These are phyloP conservation scores for Buceros bicornis DNA, from an alignment of 2,797 vertebrate species.

Conservation along the genomic window DNA sequence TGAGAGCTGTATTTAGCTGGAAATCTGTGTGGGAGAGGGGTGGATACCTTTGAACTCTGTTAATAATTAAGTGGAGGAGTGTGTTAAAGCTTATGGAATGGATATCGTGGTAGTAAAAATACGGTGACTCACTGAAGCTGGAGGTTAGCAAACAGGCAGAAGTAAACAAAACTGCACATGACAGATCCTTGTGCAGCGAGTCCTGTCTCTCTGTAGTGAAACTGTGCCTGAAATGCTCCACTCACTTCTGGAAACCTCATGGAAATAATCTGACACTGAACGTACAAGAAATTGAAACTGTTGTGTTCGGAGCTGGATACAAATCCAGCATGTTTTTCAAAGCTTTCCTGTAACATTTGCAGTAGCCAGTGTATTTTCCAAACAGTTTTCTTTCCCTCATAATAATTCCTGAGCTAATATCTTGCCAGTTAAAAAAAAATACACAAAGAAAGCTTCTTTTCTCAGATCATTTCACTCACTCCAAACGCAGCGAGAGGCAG, in stretches of 20 bases:
- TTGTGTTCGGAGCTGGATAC: neutral
- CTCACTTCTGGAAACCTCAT: neutral
- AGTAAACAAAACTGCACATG: slow-evolving; percentile 54
- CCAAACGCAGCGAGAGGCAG: neutral
- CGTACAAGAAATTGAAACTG: neutral
- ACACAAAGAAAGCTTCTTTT: neutral
- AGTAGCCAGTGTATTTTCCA: neutral
- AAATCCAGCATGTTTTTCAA: neutral
- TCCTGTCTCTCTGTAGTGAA: neutral
- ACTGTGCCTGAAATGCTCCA: neutral
- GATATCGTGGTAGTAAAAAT: slow-evolving; percentile 57
- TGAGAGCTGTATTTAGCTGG: slow-evolving; percentile 43
- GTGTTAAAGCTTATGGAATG: slow-evolving; percentile 60
- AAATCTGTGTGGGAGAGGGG: slow-evolving; percentile 69
- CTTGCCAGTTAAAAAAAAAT: neutral
- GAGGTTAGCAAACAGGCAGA: slow-evolving; percentile 50
- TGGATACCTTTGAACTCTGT: slow-evolving; percentile 66
- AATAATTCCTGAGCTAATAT: neutral
- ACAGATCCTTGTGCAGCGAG: slow-evolving; percentile 3
- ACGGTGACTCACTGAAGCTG: slow-evolving; percentile 43
- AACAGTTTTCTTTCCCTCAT: neutral
- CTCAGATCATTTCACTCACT: neutral
- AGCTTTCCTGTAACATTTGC: neutral
- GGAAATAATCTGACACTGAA: neutral
- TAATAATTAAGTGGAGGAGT: slow-evolving; percentile 67